Percentiles rank a stretch among this genome's conserved stretches.
These are phyloP conservation scores for Peromyscus californicus DNA, from an alignment of 2,113 vertebrate species.

Conservation along the genomic window DNA sequence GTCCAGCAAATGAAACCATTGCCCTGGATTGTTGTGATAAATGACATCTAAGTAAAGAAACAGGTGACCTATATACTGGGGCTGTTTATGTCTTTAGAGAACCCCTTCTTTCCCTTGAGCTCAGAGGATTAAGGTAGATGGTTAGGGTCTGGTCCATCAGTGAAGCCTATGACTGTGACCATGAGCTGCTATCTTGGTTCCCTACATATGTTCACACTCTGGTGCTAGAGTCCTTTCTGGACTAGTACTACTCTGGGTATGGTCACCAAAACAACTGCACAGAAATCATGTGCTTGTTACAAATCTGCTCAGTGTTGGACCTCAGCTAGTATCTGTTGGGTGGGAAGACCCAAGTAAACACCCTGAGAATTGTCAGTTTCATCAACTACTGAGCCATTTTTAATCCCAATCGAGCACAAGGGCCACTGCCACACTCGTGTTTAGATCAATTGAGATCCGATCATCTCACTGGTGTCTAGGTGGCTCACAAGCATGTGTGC, in stretches of 20 bases:
- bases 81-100: not conserved
- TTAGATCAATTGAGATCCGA: not conserved
- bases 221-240: not conserved
- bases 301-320: not conserved
- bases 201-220: not conserved
- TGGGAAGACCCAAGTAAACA: not conserved
- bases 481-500: not conserved
- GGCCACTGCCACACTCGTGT: not conserved
- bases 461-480: not conserved
- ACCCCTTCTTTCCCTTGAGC: fast-evolving
- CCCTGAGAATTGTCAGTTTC: not conserved
- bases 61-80: fast-evolving
- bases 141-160: fast-evolving
- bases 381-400: not conserved
- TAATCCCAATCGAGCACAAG: not conserved
- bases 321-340: not conserved
- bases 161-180: not conserved
- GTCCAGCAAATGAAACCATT: not conserved
- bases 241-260: not conserved
- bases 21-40: not conserved
- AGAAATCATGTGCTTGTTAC: not conserved
- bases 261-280: not conserved
- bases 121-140: fast-evolving
- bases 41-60: not conserved
- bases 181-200: fast-evolving